Evolutionary conservation across 2,797 vertebrate genomes (phyloP).

Genomic region (Antrozous pallidus): DNA sequence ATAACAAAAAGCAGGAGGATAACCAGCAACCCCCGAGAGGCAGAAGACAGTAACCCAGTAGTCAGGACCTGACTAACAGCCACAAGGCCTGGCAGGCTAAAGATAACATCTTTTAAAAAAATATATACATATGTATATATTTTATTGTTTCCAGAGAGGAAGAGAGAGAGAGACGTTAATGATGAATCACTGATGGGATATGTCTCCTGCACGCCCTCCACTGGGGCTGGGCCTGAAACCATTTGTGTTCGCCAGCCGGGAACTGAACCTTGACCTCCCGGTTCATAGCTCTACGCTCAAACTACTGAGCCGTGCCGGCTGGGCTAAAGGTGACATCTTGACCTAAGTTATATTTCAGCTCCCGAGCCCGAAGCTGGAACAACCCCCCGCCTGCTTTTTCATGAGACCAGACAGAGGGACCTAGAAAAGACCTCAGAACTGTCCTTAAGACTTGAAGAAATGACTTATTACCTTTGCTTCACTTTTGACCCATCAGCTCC

Average conservation of each 20-base stretch:
- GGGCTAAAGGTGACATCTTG: not conserved
- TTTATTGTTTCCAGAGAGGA: no score
- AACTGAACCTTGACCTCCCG: no score
- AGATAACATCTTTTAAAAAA: not conserved
- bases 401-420: not conserved
- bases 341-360: not conserved
- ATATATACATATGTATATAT: no score
- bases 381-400: not conserved
- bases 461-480: not conserved
- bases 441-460: not conserved
- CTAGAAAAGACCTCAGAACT: not conserved
- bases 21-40: not conserved
- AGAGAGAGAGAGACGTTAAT: no score
- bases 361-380: not conserved
- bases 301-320: no score
- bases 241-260: no score
- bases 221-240: no score
- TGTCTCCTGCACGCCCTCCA: no score
- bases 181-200: no score
- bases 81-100: not conserved
- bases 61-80: not conserved
- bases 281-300: no score
- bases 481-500: not conserved
- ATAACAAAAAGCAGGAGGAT: not conserved
- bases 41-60: not conserved